phyloP scores from a whole-genome alignment of 2,888 invertebrate species.

The Epiblema foenella region DNA sequence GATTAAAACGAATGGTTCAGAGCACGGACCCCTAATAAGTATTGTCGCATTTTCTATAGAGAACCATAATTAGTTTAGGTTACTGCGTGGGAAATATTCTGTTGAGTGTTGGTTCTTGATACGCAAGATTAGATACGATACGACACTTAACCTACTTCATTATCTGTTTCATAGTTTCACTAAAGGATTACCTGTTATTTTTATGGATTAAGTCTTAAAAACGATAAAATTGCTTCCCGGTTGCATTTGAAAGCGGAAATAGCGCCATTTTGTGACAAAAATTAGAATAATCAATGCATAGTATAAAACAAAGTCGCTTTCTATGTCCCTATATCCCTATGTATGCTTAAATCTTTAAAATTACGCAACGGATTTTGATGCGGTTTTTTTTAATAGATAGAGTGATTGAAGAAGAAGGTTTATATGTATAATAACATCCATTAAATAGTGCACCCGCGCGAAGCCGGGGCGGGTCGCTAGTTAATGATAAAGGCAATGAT shows the following conservation, averaged over 20 bases:
- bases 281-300: not conserved
- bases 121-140: slow-evolving; percentile 36
- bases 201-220: not conserved
- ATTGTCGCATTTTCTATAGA: slow-evolving; percentile 29
- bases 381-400: too few relatives aligned
- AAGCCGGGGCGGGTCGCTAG: too few relatives aligned
- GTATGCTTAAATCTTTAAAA: too few relatives aligned
- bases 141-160: slow-evolving; percentile 36
- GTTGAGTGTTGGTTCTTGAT: slow-evolving; percentile 9
- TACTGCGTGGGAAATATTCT: slow-evolving; percentile 35
- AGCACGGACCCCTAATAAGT: slow-evolving; percentile 5
- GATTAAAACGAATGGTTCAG: not conserved
- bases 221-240: slow-evolving; percentile 8
- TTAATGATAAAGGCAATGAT: too few relatives aligned
- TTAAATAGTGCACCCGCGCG: too few relatives aligned
- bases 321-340: too few relatives aligned
- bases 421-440: too few relatives aligned
- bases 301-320: too few relatives aligned
- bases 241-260: slow-evolving; percentile 6
- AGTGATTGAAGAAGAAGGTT: too few relatives aligned
- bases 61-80: slow-evolving; percentile 24
- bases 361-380: too few relatives aligned
- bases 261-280: not conserved
- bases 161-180: slow-evolving; percentile 19
- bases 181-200: slow-evolving; percentile 25